phyloP scores from a whole-genome alignment of 2,888 invertebrate genomes.

The Allacma fusca region DNA sequence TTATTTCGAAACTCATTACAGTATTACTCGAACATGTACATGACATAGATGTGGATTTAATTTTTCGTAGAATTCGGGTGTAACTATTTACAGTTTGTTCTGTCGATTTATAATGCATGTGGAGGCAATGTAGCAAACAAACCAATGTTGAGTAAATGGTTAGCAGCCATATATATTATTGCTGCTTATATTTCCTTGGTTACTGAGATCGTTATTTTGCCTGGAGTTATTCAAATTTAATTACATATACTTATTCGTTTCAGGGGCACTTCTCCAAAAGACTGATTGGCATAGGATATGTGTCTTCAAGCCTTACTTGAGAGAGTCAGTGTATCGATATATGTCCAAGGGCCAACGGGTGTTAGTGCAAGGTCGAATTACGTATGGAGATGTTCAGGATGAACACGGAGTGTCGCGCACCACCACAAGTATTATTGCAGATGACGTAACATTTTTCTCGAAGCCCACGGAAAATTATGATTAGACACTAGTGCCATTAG shows the following conservation, averaged over 20 bases:
- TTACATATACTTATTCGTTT: constrained; percentile 23
- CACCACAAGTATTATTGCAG: constrained; percentile 80
- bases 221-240: no score
- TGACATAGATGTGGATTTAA: no score
- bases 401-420: constrained; percentile 77
- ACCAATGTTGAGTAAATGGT: no score
- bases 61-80: no score
- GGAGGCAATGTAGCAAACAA: no score
- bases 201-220: no score
- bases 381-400: constrained; percentile 84
- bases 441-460: constrained; percentile 73
- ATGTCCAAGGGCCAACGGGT: constrained; percentile 87
- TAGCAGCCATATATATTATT: no score
- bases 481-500: background rate
- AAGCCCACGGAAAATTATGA: background rate
- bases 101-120: no score
- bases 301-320: constrained; percentile 83
- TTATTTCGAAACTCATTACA: no score
- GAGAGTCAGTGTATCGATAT: constrained; percentile 80
- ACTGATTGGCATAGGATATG: constrained; percentile 93
- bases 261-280: constrained; percentile 80
- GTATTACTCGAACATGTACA: no score
- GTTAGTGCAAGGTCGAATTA: constrained; percentile 80
- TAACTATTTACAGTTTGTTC: no score
- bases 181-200: no score